Percentiles rank a stretch among this genome's conserved stretches.
Evolutionary conservation across 2,113 vertebrate species (phyloP).

Genomic region (Rhynchopsitta pachyrhyncha): DNA sequence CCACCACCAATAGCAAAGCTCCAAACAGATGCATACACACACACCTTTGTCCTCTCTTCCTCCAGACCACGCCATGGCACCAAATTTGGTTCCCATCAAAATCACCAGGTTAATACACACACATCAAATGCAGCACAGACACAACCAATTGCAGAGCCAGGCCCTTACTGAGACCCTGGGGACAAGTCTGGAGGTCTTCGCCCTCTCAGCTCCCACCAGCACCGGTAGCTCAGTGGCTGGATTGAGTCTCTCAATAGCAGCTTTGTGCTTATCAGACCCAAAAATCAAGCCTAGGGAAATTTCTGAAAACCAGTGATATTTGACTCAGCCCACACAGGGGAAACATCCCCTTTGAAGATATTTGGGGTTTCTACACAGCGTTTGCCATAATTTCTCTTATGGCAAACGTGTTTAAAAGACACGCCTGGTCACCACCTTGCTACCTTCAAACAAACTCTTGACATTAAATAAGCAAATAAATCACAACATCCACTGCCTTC

Average conservation of each 20-base stretch:
- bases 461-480: constrained; percentile 19
- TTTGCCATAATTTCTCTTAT: background rate
- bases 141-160: background rate
- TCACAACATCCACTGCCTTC: background rate
- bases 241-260: background rate
- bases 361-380: background rate
- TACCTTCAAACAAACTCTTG: constrained; percentile 6
- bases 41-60: rapidly evolving
- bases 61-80: rapidly evolving
- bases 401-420: background rate
- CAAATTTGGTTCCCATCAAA: background rate
- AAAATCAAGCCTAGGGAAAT: constrained; percentile 59
- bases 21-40: rapidly evolving
- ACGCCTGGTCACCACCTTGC: background rate
- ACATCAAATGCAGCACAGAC: background rate
- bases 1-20: background rate
- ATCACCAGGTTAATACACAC: rapidly evolving
- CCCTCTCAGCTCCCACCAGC: rapidly evolving
- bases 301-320: constrained; percentile 66
- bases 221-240: background rate
- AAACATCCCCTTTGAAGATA: constrained; percentile 61
- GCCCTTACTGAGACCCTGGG: rapidly evolving
- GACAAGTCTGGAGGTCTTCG: background rate
- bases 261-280: background rate
- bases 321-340: constrained; percentile 60